Evolutionary conservation across 2,113 vertebrate species (phyloP), one percentile per base, ranked within the genome.

Genomic region (Sinocyclocheilus rhinocerous): DNA sequence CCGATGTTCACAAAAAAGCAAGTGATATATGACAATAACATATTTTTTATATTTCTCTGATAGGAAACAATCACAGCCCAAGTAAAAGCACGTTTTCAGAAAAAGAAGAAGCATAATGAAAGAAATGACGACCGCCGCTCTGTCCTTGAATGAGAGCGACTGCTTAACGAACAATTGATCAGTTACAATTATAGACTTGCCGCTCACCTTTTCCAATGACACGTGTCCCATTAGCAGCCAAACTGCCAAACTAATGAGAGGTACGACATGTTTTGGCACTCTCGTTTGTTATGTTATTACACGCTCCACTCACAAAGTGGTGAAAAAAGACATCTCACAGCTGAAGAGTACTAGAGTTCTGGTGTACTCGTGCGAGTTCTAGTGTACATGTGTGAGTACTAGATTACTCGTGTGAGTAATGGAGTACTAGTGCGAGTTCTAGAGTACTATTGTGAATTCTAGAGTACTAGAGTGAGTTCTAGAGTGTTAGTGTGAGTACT

Each of bases 201-300:
- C 3, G 20, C 33, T 79, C 77, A 79, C 55, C 55, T 79, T 61
- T n/a, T 61, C 18, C 26, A 79, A 39, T 39, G 77, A 79, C 52
- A 79, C 52, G 36, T 12, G 76, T 79, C 76, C 16, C 52, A 55
- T 55, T 18, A 55, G 52, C 52, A 79, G 76, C 7, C 11, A 59
- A 79, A 79, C 77, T 61, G 18, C 26, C 22, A 79, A 59, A n/a
- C 29, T 39, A 61, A 61, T 61, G 55, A 79, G 52, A 55, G 11
- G 52, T 39, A 59, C 6, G 0, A 77, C 10, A 36, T 39, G 52
- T 33, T 39, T 59, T 59, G 76, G 29, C 52, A 59, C 52, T 22
- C 16, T 20, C 9, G 18, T 79, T 59, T 78, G 26, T 79, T 79
- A 55, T n/a, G 4, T 59, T 36, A 18, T 36, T 79, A 33, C 76